Percentiles rank a stretch among this genome's conserved stretches.
Conservation (phyloP, 2,797 vertebrate genomes). For the Protonibea diacanthus region DNA sequence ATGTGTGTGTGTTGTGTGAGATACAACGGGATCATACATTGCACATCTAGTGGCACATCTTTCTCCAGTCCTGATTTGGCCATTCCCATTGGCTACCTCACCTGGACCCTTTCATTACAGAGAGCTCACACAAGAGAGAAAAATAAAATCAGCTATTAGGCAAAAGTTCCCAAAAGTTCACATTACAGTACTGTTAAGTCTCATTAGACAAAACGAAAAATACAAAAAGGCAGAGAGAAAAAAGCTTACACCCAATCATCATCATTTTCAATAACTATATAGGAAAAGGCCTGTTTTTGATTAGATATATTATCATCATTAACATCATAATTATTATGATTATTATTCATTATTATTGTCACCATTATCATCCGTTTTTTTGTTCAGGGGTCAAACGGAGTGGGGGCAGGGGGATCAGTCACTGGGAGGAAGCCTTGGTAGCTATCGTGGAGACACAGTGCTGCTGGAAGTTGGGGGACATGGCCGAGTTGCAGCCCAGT, state of each 20-base stretch:
- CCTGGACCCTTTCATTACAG: constrained; percentile 73
- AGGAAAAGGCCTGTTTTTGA: constrained; percentile 82
- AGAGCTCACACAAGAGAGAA: constrained; percentile 70
- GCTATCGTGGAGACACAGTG: constrained; percentile 96
- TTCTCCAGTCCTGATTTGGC: constrained; percentile 58
- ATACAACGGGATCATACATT: constrained; percentile 65
- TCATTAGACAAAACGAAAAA: constrained; percentile 79
- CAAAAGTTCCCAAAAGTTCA: constrained; percentile 82
- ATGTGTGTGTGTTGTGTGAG: constrained; percentile 3
- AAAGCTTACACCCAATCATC: constrained; percentile 83
- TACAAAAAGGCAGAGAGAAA: constrained; percentile 78
- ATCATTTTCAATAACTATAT: constrained; percentile 82
- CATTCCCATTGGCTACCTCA: constrained; percentile 55
- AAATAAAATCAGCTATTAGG: constrained; percentile 78
- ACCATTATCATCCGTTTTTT: constrained; percentile 71
- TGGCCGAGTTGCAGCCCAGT: constrained; percentile 93
- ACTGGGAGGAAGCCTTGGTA: constrained; percentile 98
- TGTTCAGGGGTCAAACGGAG: constrained; percentile 68
- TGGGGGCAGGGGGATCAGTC: constrained; percentile 72
- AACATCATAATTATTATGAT: constrained; percentile 84
- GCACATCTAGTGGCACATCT: constrained; percentile 74
- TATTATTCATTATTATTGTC: constrained; percentile 82
- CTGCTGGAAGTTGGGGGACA: constrained; percentile 99
- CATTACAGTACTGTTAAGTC: constrained; percentile 86
- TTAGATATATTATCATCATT: constrained; percentile 85